A percentile compares a stretch with the other conserved stretches of the same genome.
phyloP scores from a whole-genome alignment of 2,797 vertebrate genomes.

The Clarias platycephalus region DNA sequence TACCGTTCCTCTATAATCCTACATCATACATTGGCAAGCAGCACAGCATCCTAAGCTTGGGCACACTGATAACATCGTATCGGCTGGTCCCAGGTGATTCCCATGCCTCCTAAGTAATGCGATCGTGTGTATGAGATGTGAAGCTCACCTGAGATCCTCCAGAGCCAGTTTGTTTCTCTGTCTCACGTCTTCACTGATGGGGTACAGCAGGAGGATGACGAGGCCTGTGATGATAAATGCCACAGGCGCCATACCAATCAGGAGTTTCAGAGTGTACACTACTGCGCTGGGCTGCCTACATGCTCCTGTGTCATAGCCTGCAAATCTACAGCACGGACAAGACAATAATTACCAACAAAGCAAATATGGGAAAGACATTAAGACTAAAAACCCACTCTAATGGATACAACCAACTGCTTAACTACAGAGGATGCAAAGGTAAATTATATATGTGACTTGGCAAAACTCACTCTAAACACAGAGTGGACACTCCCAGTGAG shows the following conservation, averaged over 20 bases:
- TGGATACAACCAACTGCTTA: constrained; percentile 20
- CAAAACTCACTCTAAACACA: constrained; percentile 87
- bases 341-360: not conserved
- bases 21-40: too few species aligned
- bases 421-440: constrained; percentile 32
- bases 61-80: too few species aligned
- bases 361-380: constrained; percentile 6
- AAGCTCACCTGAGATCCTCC: constrained; percentile 81
- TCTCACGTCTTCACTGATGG: constrained; percentile 81
- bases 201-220: constrained; percentile 85
- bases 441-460: constrained; percentile 19
- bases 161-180: constrained; percentile 78
- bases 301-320: constrained; percentile 84
- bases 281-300: constrained; percentile 84
- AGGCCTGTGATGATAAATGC: constrained; percentile 85
- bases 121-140: not conserved
- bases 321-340: constrained; percentile 74
- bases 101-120: not conserved
- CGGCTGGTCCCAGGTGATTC: too few species aligned
- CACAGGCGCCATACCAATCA: constrained; percentile 87
- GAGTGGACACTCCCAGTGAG: constrained; percentile 91
- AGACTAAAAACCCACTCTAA: not conserved
- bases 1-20: too few species aligned
- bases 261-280: constrained; percentile 87
- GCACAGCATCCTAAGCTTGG: too few species aligned